phyloP scores from a whole-genome alignment of 1,140 invertebrate species.

The Zaprionus nigranus region DNA sequence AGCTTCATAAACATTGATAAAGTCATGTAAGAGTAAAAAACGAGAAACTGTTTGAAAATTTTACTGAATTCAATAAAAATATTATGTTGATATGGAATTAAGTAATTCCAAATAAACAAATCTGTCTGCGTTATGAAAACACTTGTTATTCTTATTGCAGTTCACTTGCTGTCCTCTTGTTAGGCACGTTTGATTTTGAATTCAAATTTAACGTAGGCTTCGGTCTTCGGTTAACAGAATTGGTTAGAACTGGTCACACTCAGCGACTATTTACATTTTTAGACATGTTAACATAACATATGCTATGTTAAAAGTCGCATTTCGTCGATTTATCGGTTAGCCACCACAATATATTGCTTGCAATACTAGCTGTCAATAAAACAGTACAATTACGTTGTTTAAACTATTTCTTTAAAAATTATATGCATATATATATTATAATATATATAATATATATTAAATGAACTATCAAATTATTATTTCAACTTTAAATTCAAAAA shows the following conservation, averaged over 20 bases:
- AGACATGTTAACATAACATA: too few species aligned
- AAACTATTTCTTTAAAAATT: neutral
- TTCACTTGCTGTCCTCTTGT: neutral
- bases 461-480: neutral
- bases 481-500: neutral
- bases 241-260: neutral
- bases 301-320: too few species aligned
- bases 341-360: neutral
- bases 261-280: too few species aligned
- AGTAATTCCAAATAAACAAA: conserved; percentile 83
- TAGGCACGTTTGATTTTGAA: too few species aligned
- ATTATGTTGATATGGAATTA: conserved; percentile 84
- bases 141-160: neutral
- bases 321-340: neutral
- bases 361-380: neutral
- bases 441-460: neutral
- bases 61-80: conserved; percentile 84
- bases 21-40: conserved; percentile 73
- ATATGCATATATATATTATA: neutral
- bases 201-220: too few species aligned
- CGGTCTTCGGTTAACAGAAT: neutral
- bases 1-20: conserved; percentile 59
- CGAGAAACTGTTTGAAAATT: conserved; percentile 79
- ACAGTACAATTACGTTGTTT: neutral
- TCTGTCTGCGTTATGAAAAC: conserved; percentile 14